These are phyloP conservation scores for Forbesichthys agassizii DNA, from an alignment of 2,113 vertebrate genomes.

Conservation along the genomic window DNA sequence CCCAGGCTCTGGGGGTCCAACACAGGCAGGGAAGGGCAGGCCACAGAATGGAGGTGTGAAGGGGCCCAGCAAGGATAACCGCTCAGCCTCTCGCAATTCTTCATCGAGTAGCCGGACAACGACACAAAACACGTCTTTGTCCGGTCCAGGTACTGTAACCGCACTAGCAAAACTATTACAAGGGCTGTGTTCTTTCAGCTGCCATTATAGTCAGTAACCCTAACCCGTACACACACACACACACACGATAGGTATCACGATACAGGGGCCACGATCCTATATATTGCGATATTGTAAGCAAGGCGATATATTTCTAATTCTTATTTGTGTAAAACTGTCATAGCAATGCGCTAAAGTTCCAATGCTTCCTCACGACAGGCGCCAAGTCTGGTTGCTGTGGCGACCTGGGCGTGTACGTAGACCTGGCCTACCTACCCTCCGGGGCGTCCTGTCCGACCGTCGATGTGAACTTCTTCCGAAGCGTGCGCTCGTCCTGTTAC, in stretches of 20 bases:
- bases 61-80: constrained; percentile 36
- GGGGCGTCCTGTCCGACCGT: constrained; percentile 80
- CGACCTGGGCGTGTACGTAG: constrained; percentile 79
- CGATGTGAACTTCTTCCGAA: constrained; percentile 86
- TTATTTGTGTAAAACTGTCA: too few species aligned
- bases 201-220: too few species aligned
- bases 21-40: constrained; percentile 65
- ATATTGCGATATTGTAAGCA: too few species aligned
- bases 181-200: not conserved
- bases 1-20: not conserved
- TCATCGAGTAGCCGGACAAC: constrained; percentile 45
- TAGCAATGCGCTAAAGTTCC: not conserved
- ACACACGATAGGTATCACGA: too few species aligned
- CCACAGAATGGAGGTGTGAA: constrained; percentile 35
- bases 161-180: not conserved
- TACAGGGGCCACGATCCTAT: too few species aligned
- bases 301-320: too few species aligned
- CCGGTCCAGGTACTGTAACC: constrained; percentile 27
- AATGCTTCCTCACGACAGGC: constrained; percentile 33
- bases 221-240: too few species aligned
- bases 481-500: constrained; percentile 87
- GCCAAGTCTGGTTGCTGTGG: constrained; percentile 50
- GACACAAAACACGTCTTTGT: constrained; percentile 45
- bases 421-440: constrained; percentile 90
- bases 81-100: constrained; percentile 41